Evolutionary conservation across 2,888 invertebrate species (phyloP), one percentile per base, ranked within the genome.

Genomic region (Galerucella pusilla): DNA sequence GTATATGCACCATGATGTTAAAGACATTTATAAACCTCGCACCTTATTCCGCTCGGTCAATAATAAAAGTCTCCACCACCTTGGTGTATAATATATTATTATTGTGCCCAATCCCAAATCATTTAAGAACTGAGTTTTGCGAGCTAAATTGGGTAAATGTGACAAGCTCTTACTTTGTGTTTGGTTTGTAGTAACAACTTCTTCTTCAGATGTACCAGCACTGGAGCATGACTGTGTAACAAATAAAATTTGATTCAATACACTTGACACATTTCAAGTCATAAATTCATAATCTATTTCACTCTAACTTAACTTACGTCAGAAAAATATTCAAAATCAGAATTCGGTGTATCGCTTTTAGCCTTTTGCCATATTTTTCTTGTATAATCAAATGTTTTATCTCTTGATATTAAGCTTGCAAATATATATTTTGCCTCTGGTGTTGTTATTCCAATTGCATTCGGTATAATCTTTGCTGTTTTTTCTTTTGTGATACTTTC

Each of bases 381-480:
- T 94, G 97, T 94, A 78, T 96, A 91, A 84, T 94, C 93, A 88
- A 93, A 96, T 0, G 97, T 96, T 79, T 93, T 93, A 86, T 97
- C 97, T 65, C 97, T 90, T 52, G 96, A 96, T 79, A 97, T 91
- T 80, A 97, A 91, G 75, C 96, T 96, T 64, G 96, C 95, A 89
- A 97, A 97, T 65, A 96, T 94, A 85, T 95, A 94, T 67, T 96
- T 93, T 83, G 94, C 94, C 83, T 94, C 93, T 57, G 92, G 90
- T 20, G 96, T 96, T 75, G 91, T 91, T 57, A 96, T 93, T 46
- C 96, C 96, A 75, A 97, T 95, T n/a, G 97, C 97, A 88, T 97
- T 97, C 61, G 97, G 97, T 83, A 97, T 96, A 81, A 97, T 96
- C 81, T 94, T 92, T 1, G 96, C 97, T 75, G 96, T 97, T 88